A percentile compares a stretch with the other conserved stretches of the same genome.
Evolutionary conservation across 2,888 invertebrate species (phyloP).

Genomic region (Drosophila paramelanica): DNA sequence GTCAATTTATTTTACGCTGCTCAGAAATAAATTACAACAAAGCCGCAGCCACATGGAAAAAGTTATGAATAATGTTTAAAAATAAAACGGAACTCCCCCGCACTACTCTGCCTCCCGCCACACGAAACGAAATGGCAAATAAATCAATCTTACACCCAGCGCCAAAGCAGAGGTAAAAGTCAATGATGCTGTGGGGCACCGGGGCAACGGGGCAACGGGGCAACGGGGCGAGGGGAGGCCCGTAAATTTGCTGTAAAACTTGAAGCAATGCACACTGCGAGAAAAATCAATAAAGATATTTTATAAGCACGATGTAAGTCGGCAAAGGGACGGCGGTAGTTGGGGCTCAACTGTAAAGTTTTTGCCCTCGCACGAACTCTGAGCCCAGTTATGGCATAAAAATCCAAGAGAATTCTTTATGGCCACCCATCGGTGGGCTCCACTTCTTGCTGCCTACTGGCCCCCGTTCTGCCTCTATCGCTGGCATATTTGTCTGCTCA

Average conservation of each 20-base stretch:
- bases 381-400: slow-evolving; percentile 23
- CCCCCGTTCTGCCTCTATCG: not conserved
- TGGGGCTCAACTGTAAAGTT: slow-evolving; percentile 38
- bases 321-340: slow-evolving; percentile 4
- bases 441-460: slow-evolving; percentile 1
- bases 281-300: slow-evolving; percentile 74
- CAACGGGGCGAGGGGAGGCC: not conserved
- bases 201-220: not conserved
- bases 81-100: slow-evolving; percentile 44
- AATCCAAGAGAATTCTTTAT: slow-evolving; percentile 34
- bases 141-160: slow-evolving; percentile 74
- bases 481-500: slow-evolving; percentile 33
- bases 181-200: slow-evolving; percentile 21
- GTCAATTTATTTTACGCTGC: slow-evolving; percentile 66
- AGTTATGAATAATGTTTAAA: slow-evolving; percentile 76
- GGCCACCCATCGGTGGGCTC: slow-evolving; percentile 21
- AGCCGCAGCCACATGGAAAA: slow-evolving; percentile 55
- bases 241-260: slow-evolving; percentile 19
- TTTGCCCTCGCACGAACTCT: slow-evolving; percentile 10
- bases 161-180: slow-evolving; percentile 29
- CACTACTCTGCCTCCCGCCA: not conserved
- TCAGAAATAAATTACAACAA: slow-evolving; percentile 71
- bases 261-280: slow-evolving; percentile 16
- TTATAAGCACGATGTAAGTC: slow-evolving; percentile 45
- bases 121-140: slow-evolving; percentile 55